A percentile compares a stretch with the other conserved stretches of the same genome.
phyloP scores from a whole-genome alignment of 2,797 vertebrate genomes.

The Myiotriccus ornatus region DNA sequence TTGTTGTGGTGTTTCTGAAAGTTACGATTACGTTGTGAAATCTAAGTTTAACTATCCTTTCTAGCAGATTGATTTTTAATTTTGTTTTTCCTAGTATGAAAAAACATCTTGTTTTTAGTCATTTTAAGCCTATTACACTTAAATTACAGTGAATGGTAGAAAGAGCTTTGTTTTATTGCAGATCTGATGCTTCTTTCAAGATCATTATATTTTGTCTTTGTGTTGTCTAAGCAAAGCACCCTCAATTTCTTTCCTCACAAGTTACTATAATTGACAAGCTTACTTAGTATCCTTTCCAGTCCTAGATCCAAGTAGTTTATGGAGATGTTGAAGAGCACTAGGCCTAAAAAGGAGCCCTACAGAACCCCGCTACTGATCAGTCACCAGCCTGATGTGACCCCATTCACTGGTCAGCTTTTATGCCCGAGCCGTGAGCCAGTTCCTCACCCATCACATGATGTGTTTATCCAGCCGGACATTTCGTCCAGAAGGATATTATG shows the following conservation, averaged over 20 bases:
- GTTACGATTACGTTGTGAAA: neutral
- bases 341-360: neutral
- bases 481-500: neutral
- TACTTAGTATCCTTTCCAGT: neutral
- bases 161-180: neutral
- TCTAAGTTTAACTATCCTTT: neutral
- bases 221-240: neutral
- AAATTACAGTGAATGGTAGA: neutral
- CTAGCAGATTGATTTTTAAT: neutral
- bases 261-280: neutral
- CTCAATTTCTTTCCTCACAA: neutral
- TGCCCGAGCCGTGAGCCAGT: neutral
- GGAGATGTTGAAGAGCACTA: neutral
- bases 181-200: neutral
- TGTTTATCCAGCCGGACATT: neutral
- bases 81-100: neutral
- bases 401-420: neutral
- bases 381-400: neutral
- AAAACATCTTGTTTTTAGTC: neutral
- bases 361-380: neutral
- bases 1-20: neutral
- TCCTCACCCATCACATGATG: neutral
- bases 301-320: neutral
- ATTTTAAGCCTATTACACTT: neutral
- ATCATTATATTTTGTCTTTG: neutral